phyloP scores from a whole-genome alignment of 1,140 invertebrate species.

The Drosophila kepulauana region DNA sequence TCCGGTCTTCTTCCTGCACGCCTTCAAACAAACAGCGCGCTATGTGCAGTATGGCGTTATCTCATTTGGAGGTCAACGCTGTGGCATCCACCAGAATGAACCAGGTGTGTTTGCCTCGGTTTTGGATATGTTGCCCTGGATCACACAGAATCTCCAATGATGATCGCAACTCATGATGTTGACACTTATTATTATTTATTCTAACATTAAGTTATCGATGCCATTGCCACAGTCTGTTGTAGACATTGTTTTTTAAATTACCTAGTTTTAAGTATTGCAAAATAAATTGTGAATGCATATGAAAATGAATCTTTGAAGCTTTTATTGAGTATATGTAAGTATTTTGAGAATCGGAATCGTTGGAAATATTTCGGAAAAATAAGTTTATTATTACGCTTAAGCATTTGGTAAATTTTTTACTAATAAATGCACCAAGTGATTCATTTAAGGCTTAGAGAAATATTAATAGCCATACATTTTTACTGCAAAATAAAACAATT shows the following conservation, averaged over 20 bases:
- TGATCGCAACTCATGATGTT: constrained; percentile 20
- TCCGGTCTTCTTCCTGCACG: constrained; percentile 86
- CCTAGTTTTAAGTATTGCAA: constrained; percentile 34
- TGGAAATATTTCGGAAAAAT: neutral
- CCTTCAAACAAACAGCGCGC: constrained; percentile 48
- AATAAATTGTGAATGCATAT: constrained; percentile 43
- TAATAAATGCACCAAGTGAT: no score
- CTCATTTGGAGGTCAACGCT: constrained; percentile 61
- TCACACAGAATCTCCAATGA: constrained; percentile 72
- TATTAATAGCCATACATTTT: no score
- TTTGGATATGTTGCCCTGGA: constrained; percentile 79
- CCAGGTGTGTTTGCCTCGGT: constrained; percentile 80
- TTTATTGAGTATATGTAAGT: neutral
- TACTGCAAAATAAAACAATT: no score
- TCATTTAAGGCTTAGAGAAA: no score
- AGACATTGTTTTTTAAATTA: constrained; percentile 21
- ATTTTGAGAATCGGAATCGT: no score
- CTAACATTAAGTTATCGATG: constrained; percentile 33
- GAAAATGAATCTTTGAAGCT: neutral
- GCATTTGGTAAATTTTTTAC: no score
- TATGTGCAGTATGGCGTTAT: constrained; percentile 75
- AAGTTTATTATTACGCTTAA: no score
- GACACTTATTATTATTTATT: constrained; percentile 32
- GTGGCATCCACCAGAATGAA: constrained; percentile 48
- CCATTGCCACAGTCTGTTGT: constrained; percentile 59